phyloP scores from a whole-genome alignment of 2,113 vertebrate species.

The Ceuthmochares aereus region DNA sequence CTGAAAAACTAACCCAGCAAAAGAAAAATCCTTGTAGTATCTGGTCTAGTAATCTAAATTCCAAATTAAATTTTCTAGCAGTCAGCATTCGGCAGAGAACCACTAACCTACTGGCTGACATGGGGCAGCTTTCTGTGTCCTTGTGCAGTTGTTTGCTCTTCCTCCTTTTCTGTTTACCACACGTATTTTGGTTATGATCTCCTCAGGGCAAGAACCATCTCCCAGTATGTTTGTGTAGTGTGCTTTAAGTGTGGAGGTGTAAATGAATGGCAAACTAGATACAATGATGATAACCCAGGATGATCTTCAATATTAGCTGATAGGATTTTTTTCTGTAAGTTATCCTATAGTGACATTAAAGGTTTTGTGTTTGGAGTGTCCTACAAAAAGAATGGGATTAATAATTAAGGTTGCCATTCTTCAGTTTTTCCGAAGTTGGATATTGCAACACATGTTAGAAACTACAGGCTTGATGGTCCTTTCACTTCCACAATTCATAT shows the following conservation, averaged over 20 bases:
- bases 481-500: not conserved
- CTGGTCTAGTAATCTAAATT: not conserved
- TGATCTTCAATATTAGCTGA: not conserved
- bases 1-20: not conserved
- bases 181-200: not conserved
- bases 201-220: not conserved
- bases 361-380: not conserved
- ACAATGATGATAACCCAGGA: not conserved
- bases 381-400: not conserved
- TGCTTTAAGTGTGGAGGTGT: not conserved
- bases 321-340: not conserved
- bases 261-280: not conserved
- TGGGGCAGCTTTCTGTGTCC: not conserved
- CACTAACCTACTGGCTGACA: not conserved
- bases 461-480: not conserved
- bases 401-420: not conserved
- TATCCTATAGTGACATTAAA: not conserved
- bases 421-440: not conserved
- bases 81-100: not conserved
- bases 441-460: not conserved
- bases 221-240: not conserved
- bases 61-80: not conserved
- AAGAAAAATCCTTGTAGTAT: not conserved
- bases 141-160: not conserved
- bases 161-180: not conserved